Evolutionary conservation across 2,888 invertebrate genomes (phyloP).

Genomic region (Philhelius pedissequus): DNA sequence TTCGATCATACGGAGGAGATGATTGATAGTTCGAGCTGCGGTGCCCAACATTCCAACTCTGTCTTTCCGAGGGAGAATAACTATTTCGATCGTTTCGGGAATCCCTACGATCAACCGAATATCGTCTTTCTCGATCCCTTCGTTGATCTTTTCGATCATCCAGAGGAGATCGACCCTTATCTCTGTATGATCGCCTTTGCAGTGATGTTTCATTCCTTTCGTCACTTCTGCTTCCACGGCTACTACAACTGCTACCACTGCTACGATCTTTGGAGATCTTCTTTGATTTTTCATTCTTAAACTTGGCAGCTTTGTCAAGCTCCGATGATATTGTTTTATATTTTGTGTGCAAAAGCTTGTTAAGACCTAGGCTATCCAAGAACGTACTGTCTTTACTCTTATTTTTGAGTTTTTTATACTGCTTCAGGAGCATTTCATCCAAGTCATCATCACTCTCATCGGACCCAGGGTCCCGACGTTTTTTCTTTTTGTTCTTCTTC

Average conservation of each 20-base stretch:
- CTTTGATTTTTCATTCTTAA: constrained; percentile 70
- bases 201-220: neutral
- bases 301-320: constrained; percentile 75
- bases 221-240: constrained; percentile 34
- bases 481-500: constrained; percentile 71
- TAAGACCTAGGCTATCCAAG: constrained; percentile 73
- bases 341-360: constrained; percentile 76
- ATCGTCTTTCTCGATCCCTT: neutral
- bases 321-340: constrained; percentile 77
- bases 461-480: constrained; percentile 59
- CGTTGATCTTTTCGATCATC: neutral
- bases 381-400: constrained; percentile 71
- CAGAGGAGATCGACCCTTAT: constrained; percentile 21
- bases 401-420: constrained; percentile 84
- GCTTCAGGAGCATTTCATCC: constrained; percentile 85
- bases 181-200: neutral
- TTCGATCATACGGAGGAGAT: neutral
- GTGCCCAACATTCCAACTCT: neutral
- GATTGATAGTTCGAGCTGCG: neutral
- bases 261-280: constrained; percentile 38
- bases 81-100: neutral
- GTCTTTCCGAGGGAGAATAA: neutral
- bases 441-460: constrained; percentile 79
- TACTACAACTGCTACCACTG: constrained; percentile 44
- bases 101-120: constrained; percentile 1